Evolutionary conservation across 2,113 vertebrate genomes (phyloP).

Genomic region (Odontesthes bonariensis): DNA sequence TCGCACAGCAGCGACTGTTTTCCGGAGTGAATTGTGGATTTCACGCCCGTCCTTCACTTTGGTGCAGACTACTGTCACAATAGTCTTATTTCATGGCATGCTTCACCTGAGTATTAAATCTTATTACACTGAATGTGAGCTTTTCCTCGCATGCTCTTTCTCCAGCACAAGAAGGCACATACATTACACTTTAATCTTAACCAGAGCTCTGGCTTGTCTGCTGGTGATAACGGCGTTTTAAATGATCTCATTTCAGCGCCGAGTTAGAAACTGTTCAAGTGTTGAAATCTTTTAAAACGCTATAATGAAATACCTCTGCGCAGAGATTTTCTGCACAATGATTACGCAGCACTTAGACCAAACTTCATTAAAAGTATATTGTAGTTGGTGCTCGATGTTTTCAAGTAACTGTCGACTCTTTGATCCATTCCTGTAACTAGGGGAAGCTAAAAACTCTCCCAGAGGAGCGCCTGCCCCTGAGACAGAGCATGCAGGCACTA

Average conservation of each 20-base stretch:
- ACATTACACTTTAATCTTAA: constrained; percentile 37
- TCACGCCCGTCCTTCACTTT: constrained; percentile 6
- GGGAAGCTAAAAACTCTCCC: constrained; percentile 40
- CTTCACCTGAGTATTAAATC: constrained; percentile 28
- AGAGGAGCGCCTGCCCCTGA: constrained; percentile 37
- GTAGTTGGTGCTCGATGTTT: constrained; percentile 35
- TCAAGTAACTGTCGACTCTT: constrained; percentile 14
- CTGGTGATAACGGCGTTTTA: constrained; percentile 40
- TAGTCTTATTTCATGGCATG: constrained; percentile 6
- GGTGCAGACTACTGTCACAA: neutral
- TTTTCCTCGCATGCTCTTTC: constrained; percentile 2
- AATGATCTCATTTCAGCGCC: constrained; percentile 55
- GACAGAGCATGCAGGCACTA: constrained; percentile 2
- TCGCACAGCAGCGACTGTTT: constrained; percentile 2
- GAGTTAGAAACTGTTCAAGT: constrained; percentile 54
- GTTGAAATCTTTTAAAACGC: constrained; percentile 63
- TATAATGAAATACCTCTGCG: constrained; percentile 53
- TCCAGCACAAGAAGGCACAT: constrained; percentile 10
- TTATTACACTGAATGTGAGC: neutral
- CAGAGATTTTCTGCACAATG: constrained; percentile 23
- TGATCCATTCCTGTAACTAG: constrained; percentile 45
- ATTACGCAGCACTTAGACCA: constrained; percentile 17
- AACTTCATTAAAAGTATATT: constrained; percentile 59
- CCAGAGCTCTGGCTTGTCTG: constrained; percentile 23
- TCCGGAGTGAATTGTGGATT: constrained; percentile 37